Evolutionary conservation across 2,888 invertebrate genomes (phyloP).

Genomic region (Idaea straminata): DNA sequence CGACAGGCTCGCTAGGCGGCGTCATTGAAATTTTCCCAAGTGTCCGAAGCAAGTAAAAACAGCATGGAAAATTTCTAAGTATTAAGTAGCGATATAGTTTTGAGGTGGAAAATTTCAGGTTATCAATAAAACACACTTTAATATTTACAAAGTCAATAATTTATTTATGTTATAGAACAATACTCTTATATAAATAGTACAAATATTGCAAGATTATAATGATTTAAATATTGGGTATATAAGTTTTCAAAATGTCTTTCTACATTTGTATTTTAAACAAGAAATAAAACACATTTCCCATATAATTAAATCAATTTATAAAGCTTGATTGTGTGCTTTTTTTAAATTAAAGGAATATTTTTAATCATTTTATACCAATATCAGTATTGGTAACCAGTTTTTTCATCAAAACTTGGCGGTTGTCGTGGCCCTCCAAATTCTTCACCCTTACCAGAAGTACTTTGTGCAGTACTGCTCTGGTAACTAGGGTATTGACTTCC

Average conservation of each 20-base stretch:
- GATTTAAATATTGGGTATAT: too few species aligned
- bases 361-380: not conserved
- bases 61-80: too few species aligned
- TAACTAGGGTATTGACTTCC: conserved; percentile 23
- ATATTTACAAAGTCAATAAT: not conserved
- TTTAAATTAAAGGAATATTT: too few species aligned
- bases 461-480: conserved; percentile 29
- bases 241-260: too few species aligned
- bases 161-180: not conserved
- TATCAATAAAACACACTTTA: not conserved
- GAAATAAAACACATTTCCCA: too few species aligned
- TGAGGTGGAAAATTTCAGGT: not conserved
- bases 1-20: too few species aligned
- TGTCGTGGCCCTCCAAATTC: conserved; percentile 56
- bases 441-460: conserved; percentile 48
- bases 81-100: not conserved
- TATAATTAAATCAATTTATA: too few species aligned
- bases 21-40: too few species aligned
- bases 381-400: conserved; percentile 67
- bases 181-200: not conserved
- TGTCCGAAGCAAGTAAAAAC: too few species aligned
- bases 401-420: conserved; percentile 59
- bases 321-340: too few species aligned
- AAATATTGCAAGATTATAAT: too few species aligned
- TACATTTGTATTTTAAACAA: too few species aligned